Base-by-base conservation (phyloP, 1,140 invertebrate genomes). In the Drosophila serrata region DNA sequence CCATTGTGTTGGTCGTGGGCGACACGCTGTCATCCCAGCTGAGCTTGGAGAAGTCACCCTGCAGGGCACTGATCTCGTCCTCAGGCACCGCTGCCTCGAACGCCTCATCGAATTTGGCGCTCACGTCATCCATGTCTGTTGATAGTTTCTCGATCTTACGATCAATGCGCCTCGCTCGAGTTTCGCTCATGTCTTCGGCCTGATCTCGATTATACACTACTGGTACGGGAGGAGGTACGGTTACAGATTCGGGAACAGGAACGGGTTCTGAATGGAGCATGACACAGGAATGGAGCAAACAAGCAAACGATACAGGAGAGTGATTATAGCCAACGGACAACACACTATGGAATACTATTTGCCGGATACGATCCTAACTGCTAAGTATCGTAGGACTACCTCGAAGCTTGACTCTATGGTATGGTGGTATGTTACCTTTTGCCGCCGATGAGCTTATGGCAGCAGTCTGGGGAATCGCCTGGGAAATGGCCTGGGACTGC, bases 101-200 rank as follows among this genome's bases (percentile, higher is more conserved):
- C 27, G 81, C 67, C 53, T 90, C 82, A 70, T 93, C 91, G 37
- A 92, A 92, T 35, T 76, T 69, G 40, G 58, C 75, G 53, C 78
- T 81, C 15, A 90, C 69, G 45, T 88, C 88, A 56, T 94, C 91
- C 58, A 90, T 42, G 55, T 92, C 79, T 12, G 94, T 94, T 64
- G 94, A 94, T 92, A 95, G 93, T 77, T 94, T 92, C 88, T 94
- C 94, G 84, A 95, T 95, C 85, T 94, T 94, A 55, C 93, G 91
- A 79, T 95, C 94, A 45, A 95, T 93, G 64, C 94, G 92, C 76
- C 87, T 79, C 55, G 70, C 91, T 33, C 81, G 85, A 33, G 76
- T 39, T 27, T 63, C 92, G 33, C 92, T 78, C 85, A 93, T 93
- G 31, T 91, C 87, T 53, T 92, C 93, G n/a, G 35, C 17, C 35